These are phyloP conservation scores for Microtus agrestis DNA, from an alignment of 2,797 vertebrate genomes.

Conservation along the genomic window DNA sequence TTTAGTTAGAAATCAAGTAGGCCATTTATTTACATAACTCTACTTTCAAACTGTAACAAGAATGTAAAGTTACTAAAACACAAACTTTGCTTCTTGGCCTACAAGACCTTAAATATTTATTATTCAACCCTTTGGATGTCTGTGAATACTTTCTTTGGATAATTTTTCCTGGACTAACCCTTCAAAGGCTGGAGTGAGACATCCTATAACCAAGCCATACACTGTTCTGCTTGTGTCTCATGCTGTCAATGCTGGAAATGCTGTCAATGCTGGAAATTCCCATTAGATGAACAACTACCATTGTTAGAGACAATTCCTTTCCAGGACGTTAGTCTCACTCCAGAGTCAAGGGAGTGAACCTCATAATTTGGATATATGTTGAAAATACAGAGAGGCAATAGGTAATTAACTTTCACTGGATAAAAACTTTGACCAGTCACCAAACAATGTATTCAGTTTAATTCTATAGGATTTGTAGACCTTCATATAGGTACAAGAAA, in stretches of 20 bases:
- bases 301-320: not conserved
- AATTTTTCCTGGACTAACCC: not conserved
- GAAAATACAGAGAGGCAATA: not conserved
- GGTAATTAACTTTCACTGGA: not conserved
- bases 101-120: not conserved
- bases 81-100: not conserved
- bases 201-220: not conserved
- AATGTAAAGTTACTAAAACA: not conserved
- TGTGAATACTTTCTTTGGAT: not conserved
- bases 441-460: not conserved
- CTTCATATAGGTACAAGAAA: not conserved
- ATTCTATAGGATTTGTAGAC: not conserved
- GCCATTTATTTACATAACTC: not conserved
- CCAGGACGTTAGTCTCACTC: not conserved
- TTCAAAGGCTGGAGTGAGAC: not conserved
- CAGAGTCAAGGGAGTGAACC: not conserved
- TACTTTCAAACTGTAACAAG: not conserved
- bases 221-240: not conserved
- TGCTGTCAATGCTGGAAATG: not conserved
- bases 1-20: not conserved
- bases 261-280: not conserved
- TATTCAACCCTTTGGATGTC: not conserved
- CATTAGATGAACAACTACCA: not conserved
- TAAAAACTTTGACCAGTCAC: not conserved
- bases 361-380: not conserved